Base-by-base conservation (phyloP, 2,113 vertebrate species). In the Halcyon senegalensis region DNA sequence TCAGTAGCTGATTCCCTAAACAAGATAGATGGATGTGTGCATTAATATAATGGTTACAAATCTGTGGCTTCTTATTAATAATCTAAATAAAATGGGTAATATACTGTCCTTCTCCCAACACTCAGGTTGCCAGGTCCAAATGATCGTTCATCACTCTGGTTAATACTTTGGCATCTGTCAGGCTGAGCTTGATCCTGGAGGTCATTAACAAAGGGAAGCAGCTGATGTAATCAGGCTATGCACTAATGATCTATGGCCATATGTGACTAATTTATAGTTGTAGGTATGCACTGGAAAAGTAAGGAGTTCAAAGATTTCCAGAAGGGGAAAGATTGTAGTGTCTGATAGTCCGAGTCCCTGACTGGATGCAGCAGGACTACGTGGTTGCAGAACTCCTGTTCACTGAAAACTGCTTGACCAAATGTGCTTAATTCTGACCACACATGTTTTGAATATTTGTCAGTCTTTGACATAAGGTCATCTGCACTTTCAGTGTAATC, bases 1-100 rank as follows among this genome's bases (percentile, higher is more conserved):
- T 84, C 55, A 53, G 33, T 62, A 85, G 62, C 67, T 84, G 35
- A 84, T 93, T 94, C 44, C 16, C 12, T 81, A 66, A 84, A 75
- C 24, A 93, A 75, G 63, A 92, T n/a, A 89, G n/a, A 89, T 15
- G 30, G n/a, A 77, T 74, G 18, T 46, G 18, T 44, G 46, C 55
- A 50, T 73, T 87, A 84, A 41, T 35, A 17, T 31, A 84, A 77
- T 8, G 28, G 51, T 51, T 68, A 68, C 48, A 80, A 50, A 58
- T 67, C 68, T 84, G 50, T 89, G 37, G 19, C 48, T 78, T 90
- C 60, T 68, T 70, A 73, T 74, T 81, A 93, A 84, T 13, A 37
- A 83, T 59, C 10, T 33, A 55, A 70, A 89, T 62, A 76, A 84
- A 62, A 15, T 15, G 3, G 28, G 31, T 19, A 70, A 74, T 74